Percentiles rank a stretch among this genome's conserved stretches.
These are phyloP conservation scores for Pica pica DNA, from an alignment of 2,113 vertebrate genomes.

Conservation along the genomic window DNA sequence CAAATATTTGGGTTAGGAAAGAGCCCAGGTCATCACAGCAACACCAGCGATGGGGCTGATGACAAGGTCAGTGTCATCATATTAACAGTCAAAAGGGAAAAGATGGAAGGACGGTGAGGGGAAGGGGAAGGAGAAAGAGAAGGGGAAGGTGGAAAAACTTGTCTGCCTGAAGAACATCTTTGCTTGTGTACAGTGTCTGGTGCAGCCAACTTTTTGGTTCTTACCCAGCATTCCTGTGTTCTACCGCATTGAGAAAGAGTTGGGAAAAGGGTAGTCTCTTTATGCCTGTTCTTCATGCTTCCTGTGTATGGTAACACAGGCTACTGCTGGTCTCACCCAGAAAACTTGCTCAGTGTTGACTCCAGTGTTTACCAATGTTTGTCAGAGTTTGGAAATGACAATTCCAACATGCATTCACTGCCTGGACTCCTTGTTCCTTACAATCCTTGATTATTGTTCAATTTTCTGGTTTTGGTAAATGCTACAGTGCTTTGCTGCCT, in stretches of 20 bases:
- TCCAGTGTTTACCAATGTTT: not conserved
- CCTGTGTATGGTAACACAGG: not conserved
- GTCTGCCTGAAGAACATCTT: not conserved
- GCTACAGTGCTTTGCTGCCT: conserved; percentile 25
- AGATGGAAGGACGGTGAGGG: not conserved
- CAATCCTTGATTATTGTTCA: conserved; percentile 46
- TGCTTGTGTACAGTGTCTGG: not conserved
- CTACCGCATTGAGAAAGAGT: not conserved
- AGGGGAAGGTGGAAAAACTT: not conserved
- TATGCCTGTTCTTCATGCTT: not conserved
- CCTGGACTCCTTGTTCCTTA: not conserved
- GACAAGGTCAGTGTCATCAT: not conserved
- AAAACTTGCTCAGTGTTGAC: not conserved
- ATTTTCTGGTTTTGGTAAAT: conserved; percentile 45
- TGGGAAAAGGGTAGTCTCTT: not conserved
- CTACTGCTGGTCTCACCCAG: not conserved
- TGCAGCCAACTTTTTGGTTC: not conserved
- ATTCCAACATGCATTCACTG: not conserved
- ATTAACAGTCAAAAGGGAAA: not conserved
- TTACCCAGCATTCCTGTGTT: not conserved
- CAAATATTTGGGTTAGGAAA: not conserved
- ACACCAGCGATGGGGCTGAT: not conserved
- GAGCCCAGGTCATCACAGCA: not conserved
- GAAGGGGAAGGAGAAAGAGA: not conserved
- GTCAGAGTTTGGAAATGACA: not conserved